A percentile compares a stretch with the other conserved stretches of the same genome.
Conservation (phyloP, 2,113 vertebrate species). For the Leucopternis melanops region DNA sequence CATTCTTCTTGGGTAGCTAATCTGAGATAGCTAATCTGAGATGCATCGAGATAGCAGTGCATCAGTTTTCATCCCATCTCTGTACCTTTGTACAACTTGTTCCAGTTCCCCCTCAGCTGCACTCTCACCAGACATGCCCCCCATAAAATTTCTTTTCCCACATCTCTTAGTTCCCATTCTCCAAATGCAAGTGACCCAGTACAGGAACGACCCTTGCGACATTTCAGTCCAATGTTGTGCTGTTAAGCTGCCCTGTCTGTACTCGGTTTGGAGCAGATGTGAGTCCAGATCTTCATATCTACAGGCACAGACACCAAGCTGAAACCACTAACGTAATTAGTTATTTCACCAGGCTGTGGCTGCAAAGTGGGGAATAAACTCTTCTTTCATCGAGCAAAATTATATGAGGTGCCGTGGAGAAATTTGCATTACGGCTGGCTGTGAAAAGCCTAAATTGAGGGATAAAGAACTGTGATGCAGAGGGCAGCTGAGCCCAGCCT, state of each 20-base stretch:
- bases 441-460: not conserved
- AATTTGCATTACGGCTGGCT: not conserved
- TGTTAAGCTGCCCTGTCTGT: not conserved
- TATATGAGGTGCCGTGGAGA: not conserved
- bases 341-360: not conserved
- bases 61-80: not conserved
- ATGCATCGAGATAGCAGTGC: not conserved
- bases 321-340: not conserved
- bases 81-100: not conserved
- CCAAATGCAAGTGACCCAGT: not conserved
- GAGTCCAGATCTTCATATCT: not conserved
- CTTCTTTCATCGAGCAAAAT: not conserved
- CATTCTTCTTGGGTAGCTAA: not conserved
- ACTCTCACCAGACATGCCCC: not conserved
- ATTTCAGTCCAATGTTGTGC: not conserved
- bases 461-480: not conserved
- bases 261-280: not conserved
- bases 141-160: not conserved
- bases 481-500: not conserved
- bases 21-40: not conserved
- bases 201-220: accelerated
- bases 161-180: not conserved
- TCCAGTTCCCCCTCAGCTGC: not conserved
- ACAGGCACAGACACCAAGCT: not conserved
- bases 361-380: not conserved